phyloP scores from a whole-genome alignment of 92 coral and sea anemone genomes.

The Diadumene lineata region DNA sequence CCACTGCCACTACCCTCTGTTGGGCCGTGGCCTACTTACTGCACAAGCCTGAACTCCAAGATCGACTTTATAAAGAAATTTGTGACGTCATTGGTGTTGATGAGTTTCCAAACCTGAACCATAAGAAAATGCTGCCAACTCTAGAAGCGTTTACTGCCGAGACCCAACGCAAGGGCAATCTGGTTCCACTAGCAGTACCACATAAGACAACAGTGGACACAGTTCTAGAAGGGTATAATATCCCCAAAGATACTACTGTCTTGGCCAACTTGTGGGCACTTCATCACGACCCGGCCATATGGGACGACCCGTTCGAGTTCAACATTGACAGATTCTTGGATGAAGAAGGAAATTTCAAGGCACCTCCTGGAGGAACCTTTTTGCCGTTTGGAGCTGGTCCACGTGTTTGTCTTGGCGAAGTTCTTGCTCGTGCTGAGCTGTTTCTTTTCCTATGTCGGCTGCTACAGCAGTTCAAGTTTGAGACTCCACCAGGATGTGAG shows the following conservation, averaged over 20 bases:
- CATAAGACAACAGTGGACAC: constrained; percentile 57
- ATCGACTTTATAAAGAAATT: constrained; percentile 61
- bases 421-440: constrained; percentile 65
- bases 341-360: constrained; percentile 40
- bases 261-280: constrained; percentile 60
- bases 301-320: constrained; percentile 69
- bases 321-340: constrained; percentile 59
- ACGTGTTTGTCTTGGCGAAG: constrained; percentile 71
- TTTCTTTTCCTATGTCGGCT: constrained; percentile 66
- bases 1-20: constrained; percentile 63
- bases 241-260: constrained; percentile 73
- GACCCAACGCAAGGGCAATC: constrained; percentile 54
- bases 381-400: constrained; percentile 79
- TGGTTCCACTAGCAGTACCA: constrained; percentile 53
- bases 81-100: constrained; percentile 62
- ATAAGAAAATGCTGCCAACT: constrained; percentile 50
- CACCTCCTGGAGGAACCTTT: constrained; percentile 53
- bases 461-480: constrained; percentile 60
- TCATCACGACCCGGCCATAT: constrained; percentile 63
- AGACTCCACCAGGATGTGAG: constrained; percentile 52
- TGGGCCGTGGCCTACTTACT: constrained; percentile 69
- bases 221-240: constrained; percentile 50
- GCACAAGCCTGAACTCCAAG: constrained; percentile 67
- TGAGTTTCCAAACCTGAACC: constrained; percentile 43
- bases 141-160: constrained; percentile 71